Evolutionary conservation across 2,888 invertebrate genomes (phyloP).

Genomic region (Schrankia costaestrigalis): DNA sequence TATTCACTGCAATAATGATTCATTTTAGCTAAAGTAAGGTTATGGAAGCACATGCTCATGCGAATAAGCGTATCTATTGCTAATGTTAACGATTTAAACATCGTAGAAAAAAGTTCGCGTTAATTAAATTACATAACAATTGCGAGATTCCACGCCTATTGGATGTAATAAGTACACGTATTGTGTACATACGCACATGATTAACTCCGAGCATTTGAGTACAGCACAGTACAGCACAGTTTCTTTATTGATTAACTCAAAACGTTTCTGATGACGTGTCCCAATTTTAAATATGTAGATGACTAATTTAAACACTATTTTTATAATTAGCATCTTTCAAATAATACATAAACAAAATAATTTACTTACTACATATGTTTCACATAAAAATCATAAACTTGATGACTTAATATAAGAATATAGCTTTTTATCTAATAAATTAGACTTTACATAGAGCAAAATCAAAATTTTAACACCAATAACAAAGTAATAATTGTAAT

Average conservation of each 20-base stretch:
- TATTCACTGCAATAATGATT: conserved; percentile 24
- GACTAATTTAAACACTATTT: too few relatives aligned
- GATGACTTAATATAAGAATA: too few relatives aligned
- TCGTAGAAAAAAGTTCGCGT: conserved; percentile 7
- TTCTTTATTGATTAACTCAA: conserved; percentile 7
- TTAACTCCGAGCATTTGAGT: conserved; percentile 8
- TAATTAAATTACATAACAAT: conserved; percentile 7
- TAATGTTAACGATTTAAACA: conserved; percentile 1
- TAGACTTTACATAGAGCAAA: too few relatives aligned
- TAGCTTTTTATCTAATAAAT: too few relatives aligned
- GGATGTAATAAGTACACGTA: conserved; percentile 10
- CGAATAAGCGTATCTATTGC: too few relatives aligned
- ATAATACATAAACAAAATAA: conserved; percentile 9
- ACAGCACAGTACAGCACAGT: conserved; percentile 6
- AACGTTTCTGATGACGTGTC: conserved; percentile 4
- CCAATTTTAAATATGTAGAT: too few relatives aligned
- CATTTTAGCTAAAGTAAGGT: conserved; percentile 12
- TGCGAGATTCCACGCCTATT: conserved; percentile 8
- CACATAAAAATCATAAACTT: too few relatives aligned
- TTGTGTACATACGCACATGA: conserved; percentile 16
- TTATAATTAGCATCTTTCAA: too few relatives aligned
- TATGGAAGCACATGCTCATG: background rate
- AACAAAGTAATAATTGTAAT: too few relatives aligned
- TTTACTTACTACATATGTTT: too few relatives aligned
- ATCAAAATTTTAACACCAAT: too few relatives aligned